These are phyloP conservation scores for Siderastrea siderea DNA, from an alignment of 92 coral and sea anemone species.

Conservation along the genomic window DNA sequence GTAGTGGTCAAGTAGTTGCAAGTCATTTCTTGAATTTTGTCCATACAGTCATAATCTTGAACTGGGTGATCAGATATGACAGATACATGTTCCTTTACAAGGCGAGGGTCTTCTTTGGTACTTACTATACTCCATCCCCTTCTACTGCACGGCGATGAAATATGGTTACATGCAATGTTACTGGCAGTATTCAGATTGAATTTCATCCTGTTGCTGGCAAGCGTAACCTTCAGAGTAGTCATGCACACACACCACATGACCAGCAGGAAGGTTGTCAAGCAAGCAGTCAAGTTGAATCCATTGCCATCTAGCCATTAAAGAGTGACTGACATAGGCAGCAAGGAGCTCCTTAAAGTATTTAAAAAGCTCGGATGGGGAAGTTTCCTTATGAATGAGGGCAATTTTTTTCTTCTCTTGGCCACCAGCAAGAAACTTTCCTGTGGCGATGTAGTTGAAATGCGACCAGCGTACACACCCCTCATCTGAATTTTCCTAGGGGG, in stretches of 20 bases:
- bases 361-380: conserved; percentile 44
- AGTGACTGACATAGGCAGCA: conserved; percentile 28
- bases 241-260: conserved; percentile 15
- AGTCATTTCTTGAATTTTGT: conserved; percentile 46
- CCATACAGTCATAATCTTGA: conserved; percentile 52
- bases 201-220: conserved; percentile 50
- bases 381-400: conserved; percentile 46
- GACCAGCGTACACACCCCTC: conserved; percentile 28
- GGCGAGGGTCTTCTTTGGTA: conserved; percentile 55
- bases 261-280: conserved; percentile 23
- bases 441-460: conserved; percentile 19
- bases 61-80: conserved; percentile 61
- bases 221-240: conserved; percentile 37
- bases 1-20: conserved; percentile 29
- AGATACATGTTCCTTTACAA: conserved; percentile 59
- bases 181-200: conserved; percentile 46
- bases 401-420: conserved; percentile 2
- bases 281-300: conserved; percentile 16
- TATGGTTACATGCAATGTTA: conserved; percentile 56
- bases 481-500: conserved; percentile 29
- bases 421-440: background rate
- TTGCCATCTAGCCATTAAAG: conserved; percentile 42
- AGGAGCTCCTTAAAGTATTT: conserved; percentile 47
- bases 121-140: conserved; percentile 52
- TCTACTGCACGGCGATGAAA: conserved; percentile 59